A percentile compares a stretch with the other conserved stretches of the same genome.
Evolutionary conservation across 2,113 vertebrate genomes (phyloP).

Genomic region (Nothoprocta perdicaria): DNA sequence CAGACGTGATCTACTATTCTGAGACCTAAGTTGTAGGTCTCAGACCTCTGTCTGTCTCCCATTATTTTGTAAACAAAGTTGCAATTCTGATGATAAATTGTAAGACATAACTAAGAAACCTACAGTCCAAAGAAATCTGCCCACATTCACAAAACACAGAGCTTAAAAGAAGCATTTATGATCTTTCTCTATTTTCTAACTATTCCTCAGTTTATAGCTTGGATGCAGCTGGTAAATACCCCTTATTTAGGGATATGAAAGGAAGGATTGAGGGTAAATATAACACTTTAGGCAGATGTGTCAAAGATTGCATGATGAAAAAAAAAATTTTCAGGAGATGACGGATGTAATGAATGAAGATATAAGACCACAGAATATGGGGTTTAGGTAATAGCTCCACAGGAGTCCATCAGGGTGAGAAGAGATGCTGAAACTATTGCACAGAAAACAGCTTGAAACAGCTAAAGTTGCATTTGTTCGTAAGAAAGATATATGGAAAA

Average conservation of each 20-base stretch:
- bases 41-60: background rate
- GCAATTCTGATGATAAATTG: background rate
- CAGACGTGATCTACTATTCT: background rate
- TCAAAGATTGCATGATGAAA: background rate
- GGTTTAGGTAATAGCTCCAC: background rate
- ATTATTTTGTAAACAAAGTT: background rate
- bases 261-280: background rate
- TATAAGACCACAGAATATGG: background rate
- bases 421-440: conserved; percentile 38
- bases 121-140: background rate
- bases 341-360: conserved; percentile 17
- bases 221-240: background rate
- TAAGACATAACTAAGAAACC: background rate
- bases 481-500: conserved; percentile 21
- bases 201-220: background rate
- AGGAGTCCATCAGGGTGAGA: conserved; percentile 25
- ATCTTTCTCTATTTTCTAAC: background rate
- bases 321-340: background rate
- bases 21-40: background rate
- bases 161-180: background rate
- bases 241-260: background rate
- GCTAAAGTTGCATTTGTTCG: background rate
- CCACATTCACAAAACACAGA: background rate
- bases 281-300: rapidly evolving
- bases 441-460: conserved; percentile 50